Base-by-base conservation (phyloP, 2,888 invertebrate species). In the Bhutanitis thaidina region DNA sequence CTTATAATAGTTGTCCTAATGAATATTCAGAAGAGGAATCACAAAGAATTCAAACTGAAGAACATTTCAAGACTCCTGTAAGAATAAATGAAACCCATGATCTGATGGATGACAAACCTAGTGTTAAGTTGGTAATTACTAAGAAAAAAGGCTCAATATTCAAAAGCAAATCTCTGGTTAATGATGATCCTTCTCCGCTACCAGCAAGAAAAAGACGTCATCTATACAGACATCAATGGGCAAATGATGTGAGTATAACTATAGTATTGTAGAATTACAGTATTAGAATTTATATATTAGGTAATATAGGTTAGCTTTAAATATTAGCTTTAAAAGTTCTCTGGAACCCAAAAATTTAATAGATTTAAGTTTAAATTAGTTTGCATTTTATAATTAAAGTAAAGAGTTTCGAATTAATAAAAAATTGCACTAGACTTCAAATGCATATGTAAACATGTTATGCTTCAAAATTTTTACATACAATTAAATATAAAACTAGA, bases 111-210 rank as follows among this genome's bases (percentile, higher is more conserved):
- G 90, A 91, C 34, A 89, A 90, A 57, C 90, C 91, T 40, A 82
- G 92, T 71, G 93, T 93, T 14, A 94, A 94, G 68, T 74, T 94
- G 57, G 93, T 94, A 13, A 94, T 94, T 57, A 93, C 93, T 1
- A 94, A 94, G 74, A 96, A 96, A 76, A 96, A 97, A 72, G 96
- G 96, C 40, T 96, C 96, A 65, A 96, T 97, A 74, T 97, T 97
- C 71, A 97, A 97, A 71, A 96, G 96, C 69, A 93, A 96, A 52
- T 93, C 93, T 10, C 79, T 93, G 58, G 92, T 93, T 12, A 90
- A 92, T 59, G 92, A 93, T 59, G 93, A 92, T 63, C 80, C 86
- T 16, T 87, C 87, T 48, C 88, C 91, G 8, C 62, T 90, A 54
- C 91, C 91, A 14, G 93, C 93, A 49, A 84, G 93, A 56, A 92